Percentiles rank a stretch among this genome's conserved stretches.
Evolutionary conservation across 2,113 vertebrate genomes (phyloP).

Genomic region (Pterocles gutturalis): DNA sequence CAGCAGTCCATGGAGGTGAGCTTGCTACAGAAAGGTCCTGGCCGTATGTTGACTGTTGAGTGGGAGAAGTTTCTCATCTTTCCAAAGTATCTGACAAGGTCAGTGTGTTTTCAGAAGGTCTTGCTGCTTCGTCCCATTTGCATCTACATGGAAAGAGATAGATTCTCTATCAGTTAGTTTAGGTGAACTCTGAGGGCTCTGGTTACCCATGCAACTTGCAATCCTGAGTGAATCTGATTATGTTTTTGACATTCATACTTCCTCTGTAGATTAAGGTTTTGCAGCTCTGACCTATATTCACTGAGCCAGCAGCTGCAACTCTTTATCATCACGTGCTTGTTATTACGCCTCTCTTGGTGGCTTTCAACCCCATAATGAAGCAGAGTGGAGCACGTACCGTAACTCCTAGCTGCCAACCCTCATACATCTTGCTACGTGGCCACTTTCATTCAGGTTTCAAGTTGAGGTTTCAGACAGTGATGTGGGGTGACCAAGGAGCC

Average conservation of each 20-base stretch:
- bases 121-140: neutral
- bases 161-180: neutral
- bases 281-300: constrained; percentile 26
- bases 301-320: constrained; percentile 12
- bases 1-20: neutral
- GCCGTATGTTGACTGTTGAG: neutral
- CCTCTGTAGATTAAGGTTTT: neutral
- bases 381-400: neutral
- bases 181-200: neutral
- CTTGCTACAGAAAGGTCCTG: neutral
- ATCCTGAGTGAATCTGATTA: neutral
- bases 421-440: neutral
- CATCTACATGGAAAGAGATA: neutral
- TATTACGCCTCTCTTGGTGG: neutral
- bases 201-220: neutral
- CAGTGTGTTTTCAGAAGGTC: neutral
- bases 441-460: neutral
- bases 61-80: neutral
- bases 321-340: neutral
- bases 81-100: neutral
- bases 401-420: neutral
- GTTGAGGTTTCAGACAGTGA: neutral
- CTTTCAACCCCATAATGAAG: neutral
- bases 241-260: neutral
- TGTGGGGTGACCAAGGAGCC: neutral